Conservation (phyloP, 2,888 invertebrate genomes). For the Scaptodrosophila latifasciaeformis region DNA sequence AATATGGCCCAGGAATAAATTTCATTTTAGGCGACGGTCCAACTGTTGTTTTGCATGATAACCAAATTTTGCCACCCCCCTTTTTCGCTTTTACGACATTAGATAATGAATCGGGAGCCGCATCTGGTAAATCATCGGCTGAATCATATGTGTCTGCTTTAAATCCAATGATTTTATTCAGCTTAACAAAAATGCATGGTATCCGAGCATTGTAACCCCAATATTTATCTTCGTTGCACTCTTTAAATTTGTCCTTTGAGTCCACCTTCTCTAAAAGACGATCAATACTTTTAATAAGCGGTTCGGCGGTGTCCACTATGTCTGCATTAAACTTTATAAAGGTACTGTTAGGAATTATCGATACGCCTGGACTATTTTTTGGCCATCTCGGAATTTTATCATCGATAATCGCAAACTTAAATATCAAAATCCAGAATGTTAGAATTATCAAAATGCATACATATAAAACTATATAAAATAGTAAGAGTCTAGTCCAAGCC, state of each 20-base stretch:
- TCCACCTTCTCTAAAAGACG: constrained; percentile 7
- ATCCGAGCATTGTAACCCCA: constrained; percentile 37
- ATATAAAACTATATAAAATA: constrained; percentile 38
- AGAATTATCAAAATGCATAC: neutral
- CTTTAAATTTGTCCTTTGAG: constrained; percentile 11
- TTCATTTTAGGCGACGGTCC: constrained; percentile 3
- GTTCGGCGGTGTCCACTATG: no score
- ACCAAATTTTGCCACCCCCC: constrained; percentile 40
- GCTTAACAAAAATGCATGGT: constrained; percentile 43
- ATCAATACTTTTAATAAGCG: constrained; percentile 36
- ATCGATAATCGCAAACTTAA: neutral
- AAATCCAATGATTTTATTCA: constrained; percentile 39
- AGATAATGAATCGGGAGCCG: neutral
- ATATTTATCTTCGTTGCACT: constrained; percentile 34
- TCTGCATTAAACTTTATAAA: constrained; percentile 4
- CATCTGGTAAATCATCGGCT: constrained; percentile 16
- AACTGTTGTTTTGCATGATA: constrained; percentile 21
- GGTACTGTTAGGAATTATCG: constrained; percentile 18
- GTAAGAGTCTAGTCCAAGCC: constrained; percentile 36
- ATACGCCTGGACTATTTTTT: constrained; percentile 40
- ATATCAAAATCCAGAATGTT: neutral
- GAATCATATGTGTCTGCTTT: constrained; percentile 35
- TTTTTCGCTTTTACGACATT: constrained; percentile 2
- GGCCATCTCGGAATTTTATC: constrained; percentile 12
- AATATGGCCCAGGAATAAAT: constrained; percentile 44